Conservation (phyloP, 92 coral and sea anemone species). For the Plumapathes pennacea region DNA sequence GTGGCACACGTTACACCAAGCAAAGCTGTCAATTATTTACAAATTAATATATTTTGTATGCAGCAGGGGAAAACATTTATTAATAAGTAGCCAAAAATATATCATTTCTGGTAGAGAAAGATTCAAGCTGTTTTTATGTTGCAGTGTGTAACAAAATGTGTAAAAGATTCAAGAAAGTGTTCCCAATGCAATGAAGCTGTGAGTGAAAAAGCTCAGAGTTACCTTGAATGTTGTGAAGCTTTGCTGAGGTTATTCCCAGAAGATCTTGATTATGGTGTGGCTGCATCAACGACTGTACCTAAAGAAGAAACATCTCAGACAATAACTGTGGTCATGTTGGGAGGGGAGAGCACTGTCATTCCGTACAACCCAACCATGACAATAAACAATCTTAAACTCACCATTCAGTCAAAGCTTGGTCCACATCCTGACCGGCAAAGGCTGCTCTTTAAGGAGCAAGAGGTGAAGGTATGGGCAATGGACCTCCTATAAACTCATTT, state of each 20-base stretch:
- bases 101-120: no score
- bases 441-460: conserved; percentile 66
- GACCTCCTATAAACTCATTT: not conserved
- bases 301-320: conserved; percentile 16
- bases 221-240: conserved; percentile 58
- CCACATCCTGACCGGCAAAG: conserved; percentile 67
- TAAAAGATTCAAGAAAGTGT: conserved; percentile 49
- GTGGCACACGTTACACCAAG: no score
- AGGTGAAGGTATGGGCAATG: conserved; percentile 61
- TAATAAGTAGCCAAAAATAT: no score
- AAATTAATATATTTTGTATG: no score
- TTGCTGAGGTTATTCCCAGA: conserved; percentile 80
- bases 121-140: not conserved
- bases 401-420: conserved; percentile 29
- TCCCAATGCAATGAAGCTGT: conserved; percentile 68
- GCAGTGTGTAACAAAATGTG: conserved; percentile 76
- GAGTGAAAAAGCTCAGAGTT: conserved; percentile 39
- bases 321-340: conserved; percentile 73
- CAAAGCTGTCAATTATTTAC: no score
- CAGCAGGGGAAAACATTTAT: no score
- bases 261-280: conserved; percentile 6
- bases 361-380: conserved; percentile 52
- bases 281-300: conserved; percentile 25
- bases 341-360: conserved; percentile 87
- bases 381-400: conserved; percentile 48